Evolutionary conservation across 2,797 vertebrate genomes (phyloP).

Genomic region (Pogonophryne albipinna): DNA sequence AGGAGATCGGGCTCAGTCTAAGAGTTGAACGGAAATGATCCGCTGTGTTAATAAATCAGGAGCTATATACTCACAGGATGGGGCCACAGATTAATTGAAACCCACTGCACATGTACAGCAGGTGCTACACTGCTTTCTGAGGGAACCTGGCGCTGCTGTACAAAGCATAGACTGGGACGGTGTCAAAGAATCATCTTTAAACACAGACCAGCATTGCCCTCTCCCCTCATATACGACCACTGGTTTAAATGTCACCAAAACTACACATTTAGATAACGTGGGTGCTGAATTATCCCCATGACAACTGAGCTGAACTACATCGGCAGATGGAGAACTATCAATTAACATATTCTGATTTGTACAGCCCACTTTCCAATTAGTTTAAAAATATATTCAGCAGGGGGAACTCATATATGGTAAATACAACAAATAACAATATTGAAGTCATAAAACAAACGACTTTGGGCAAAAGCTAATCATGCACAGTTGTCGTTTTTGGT

Average conservation of each 20-base stretch:
- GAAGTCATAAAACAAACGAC: background rate
- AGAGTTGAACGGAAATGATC: slow-evolving; percentile 24
- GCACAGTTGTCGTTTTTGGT: background rate
- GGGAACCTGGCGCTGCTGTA: slow-evolving; percentile 3
- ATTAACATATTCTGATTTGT: background rate
- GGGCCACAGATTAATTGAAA: slow-evolving; percentile 21
- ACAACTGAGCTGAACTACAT: background rate
- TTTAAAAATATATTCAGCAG: background rate
- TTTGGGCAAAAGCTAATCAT: background rate
- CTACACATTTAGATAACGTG: background rate
- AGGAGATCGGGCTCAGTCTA: slow-evolving; percentile 25
- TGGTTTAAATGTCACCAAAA: background rate
- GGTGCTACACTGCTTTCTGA: background rate
- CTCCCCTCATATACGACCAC: background rate
- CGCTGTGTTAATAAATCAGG: background rate
- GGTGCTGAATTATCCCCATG: background rate
- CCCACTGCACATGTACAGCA: slow-evolving; percentile 2
- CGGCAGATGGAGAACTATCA: background rate
- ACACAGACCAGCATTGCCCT: background rate
- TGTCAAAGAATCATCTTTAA: background rate
- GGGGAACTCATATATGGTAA: background rate
- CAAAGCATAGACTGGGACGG: background rate
- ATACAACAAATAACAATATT: background rate
- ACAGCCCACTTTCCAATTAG: background rate
- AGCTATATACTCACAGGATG: background rate